Evolutionary conservation across 2,113 vertebrate species (phyloP).

Genomic region (Sardina pilchardus): DNA sequence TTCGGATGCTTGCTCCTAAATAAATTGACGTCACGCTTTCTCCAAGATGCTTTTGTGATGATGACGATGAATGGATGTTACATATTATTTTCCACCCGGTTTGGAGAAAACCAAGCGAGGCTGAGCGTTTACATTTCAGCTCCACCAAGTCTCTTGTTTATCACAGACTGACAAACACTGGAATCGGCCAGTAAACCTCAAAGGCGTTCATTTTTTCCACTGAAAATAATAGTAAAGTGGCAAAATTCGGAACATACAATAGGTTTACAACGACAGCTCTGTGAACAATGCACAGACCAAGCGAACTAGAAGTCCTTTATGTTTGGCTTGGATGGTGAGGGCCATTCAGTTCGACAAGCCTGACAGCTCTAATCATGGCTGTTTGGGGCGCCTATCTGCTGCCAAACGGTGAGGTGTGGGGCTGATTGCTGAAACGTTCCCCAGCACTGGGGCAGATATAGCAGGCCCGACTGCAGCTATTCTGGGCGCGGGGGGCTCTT

Average conservation of each 20-base stretch:
- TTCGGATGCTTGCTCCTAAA: not conserved
- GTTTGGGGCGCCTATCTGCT: slow-evolving; percentile 55
- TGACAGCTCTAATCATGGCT: slow-evolving; percentile 7
- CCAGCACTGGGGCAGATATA: slow-evolving; percentile 67
- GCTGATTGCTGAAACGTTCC: slow-evolving; percentile 67
- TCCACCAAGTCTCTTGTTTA: not conserved
- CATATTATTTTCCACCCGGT: not conserved
- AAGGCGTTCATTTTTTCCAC: not conserved
- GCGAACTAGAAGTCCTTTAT: not conserved
- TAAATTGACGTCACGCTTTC: not conserved
- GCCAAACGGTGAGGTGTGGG: slow-evolving; percentile 64
- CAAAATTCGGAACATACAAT: not conserved
- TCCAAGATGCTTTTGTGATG: not conserved
- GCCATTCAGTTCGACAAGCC: not conserved
- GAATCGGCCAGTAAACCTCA: not conserved
- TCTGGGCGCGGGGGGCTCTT: slow-evolving; percentile 70
- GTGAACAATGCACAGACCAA: no score
- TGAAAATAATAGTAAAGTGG: not conserved
- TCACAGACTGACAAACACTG: not conserved
- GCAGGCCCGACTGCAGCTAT: slow-evolving; percentile 60
- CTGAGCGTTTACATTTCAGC: not conserved
- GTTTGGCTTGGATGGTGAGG: not conserved
- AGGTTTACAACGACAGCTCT: not conserved
- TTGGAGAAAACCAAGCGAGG: not conserved
- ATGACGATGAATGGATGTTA: not conserved